Conservation (phyloP, 1,140 invertebrate genomes). For the Popillia japonica region DNA sequence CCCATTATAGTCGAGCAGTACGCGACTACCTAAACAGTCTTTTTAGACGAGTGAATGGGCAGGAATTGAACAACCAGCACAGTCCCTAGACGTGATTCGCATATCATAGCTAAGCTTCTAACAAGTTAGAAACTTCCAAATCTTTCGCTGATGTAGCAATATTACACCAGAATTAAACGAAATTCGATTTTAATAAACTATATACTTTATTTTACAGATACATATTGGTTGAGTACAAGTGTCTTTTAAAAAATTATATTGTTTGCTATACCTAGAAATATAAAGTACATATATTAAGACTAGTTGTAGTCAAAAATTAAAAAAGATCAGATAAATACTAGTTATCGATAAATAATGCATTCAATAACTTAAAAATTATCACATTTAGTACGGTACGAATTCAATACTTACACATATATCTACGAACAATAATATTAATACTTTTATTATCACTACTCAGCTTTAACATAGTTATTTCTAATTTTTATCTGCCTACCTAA, state of each 20-base stretch:
- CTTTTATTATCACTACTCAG: conserved; percentile 10
- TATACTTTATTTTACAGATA: neutral
- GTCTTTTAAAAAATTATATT: conserved; percentile 7
- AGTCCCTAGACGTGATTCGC: too few species aligned
- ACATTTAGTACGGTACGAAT: conserved; percentile 2
- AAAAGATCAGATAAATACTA: conserved; percentile 2
- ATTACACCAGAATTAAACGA: neutral
- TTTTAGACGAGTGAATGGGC: too few species aligned
- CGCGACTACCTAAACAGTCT: too few species aligned
- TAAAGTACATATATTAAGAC: conserved; percentile 6
- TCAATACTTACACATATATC: neutral
- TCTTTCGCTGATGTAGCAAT: too few species aligned
- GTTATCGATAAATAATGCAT: neutral
- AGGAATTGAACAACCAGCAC: too few species aligned
- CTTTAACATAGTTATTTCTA: neutral
- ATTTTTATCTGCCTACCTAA: neutral
- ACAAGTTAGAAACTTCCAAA: too few species aligned
- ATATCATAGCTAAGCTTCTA: too few species aligned
- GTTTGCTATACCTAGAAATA: neutral
- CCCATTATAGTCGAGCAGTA: too few species aligned
- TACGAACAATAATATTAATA: conserved; percentile 5
- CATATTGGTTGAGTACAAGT: neutral
- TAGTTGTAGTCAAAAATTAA: conserved; percentile 7
- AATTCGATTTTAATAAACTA: neutral
- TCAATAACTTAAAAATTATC: conserved; percentile 27